These are phyloP conservation scores for Liparis tanakae DNA, from an alignment of 2,797 vertebrate species.

Conservation along the genomic window DNA sequence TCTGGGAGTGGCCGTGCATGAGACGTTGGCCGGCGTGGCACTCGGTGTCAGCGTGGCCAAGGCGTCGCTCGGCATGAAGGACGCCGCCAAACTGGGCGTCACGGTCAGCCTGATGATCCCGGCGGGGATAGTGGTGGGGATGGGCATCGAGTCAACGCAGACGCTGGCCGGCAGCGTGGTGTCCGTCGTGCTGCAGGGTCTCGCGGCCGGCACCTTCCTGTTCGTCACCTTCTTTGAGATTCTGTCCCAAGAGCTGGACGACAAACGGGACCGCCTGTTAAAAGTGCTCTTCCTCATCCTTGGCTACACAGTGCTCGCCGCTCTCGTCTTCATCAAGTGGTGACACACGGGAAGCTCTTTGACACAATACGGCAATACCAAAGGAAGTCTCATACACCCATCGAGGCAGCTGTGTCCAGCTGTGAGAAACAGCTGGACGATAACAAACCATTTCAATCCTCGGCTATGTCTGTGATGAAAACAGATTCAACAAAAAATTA, in stretches of 20 bases:
- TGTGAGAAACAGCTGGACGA: neutral
- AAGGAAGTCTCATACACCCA: conserved; percentile 8
- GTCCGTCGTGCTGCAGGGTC: conserved; percentile 90
- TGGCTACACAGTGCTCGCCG: conserved; percentile 87
- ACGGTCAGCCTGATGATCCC: conserved; percentile 91
- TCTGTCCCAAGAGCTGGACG: conserved; percentile 89
- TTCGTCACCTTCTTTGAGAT: conserved; percentile 96
- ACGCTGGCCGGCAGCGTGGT: conserved; percentile 79
- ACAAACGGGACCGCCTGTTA: conserved; percentile 89
- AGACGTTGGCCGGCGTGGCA: conserved; percentile 89
- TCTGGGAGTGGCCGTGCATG: conserved; percentile 90
- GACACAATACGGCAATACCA: conserved; percentile 14
- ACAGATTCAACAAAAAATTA: neutral
- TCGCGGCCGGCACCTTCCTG: conserved; percentile 91
- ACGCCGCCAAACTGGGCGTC: conserved; percentile 86
- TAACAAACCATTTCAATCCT: neutral
- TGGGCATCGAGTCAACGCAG: conserved; percentile 87
- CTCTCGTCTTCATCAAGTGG: conserved; percentile 90
- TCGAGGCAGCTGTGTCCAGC: neutral
- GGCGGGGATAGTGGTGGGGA: conserved; percentile 85
- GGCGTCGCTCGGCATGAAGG: conserved; percentile 78
- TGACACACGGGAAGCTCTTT: conserved; percentile 67
- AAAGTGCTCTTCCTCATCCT: conserved; percentile 93
- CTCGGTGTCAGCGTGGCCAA: conserved; percentile 91
- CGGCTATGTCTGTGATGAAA: neutral